Conservation (phyloP, 2,113 vertebrate species). For the Brachionichthys hirsutus region DNA sequence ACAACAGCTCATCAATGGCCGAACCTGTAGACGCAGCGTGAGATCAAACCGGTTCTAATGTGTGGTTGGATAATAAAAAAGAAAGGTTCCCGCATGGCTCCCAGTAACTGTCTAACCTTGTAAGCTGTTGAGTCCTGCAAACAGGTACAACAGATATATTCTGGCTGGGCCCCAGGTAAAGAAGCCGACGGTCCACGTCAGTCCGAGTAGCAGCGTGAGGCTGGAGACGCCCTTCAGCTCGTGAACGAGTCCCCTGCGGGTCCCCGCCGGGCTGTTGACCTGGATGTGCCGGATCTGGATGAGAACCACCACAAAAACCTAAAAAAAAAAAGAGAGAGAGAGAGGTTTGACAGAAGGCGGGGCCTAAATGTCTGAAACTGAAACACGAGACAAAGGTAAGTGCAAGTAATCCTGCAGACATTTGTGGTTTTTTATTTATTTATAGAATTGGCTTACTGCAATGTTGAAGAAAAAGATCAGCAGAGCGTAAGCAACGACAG, state of each 20-base stretch:
- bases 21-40: neutral
- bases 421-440: no score
- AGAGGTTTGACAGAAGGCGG: neutral
- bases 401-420: no score
- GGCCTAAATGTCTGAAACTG: no score
- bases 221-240: constrained; percentile 84
- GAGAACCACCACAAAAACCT: constrained; percentile 85
- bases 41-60: neutral
- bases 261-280: constrained; percentile 71
- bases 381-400: neutral
- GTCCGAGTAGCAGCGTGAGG: constrained; percentile 85
- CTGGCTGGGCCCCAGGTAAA: constrained; percentile 82
- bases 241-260: constrained; percentile 65
- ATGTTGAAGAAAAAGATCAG: constrained; percentile 82
- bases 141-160: constrained; percentile 84
- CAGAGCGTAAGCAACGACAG: constrained; percentile 83
- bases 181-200: constrained; percentile 87
- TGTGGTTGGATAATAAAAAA: neutral
- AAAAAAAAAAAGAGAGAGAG: no score
- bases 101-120: constrained; percentile 78
- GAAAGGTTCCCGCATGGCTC: neutral
- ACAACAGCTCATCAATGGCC: no score
- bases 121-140: constrained; percentile 85
- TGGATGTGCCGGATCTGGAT: constrained; percentile 82
- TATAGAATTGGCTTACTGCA: constrained; percentile 51